Percentiles rank a stretch among this genome's conserved stretches.
phyloP scores from a whole-genome alignment of 2,797 vertebrate species.

The Pangasius djambal region DNA sequence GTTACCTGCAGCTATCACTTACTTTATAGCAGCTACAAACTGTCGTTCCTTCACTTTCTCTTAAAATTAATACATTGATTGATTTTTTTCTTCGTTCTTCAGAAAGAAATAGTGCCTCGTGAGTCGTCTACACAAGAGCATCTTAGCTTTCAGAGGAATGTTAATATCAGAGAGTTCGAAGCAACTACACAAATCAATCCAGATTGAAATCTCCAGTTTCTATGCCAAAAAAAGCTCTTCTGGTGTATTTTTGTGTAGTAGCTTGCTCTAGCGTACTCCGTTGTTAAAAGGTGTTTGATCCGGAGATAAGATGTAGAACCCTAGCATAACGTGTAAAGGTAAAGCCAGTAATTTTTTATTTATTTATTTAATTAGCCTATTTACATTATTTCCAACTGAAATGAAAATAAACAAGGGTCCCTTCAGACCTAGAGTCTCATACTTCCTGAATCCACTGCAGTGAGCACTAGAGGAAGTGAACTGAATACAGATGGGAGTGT shows the following conservation, averaged over 20 bases:
- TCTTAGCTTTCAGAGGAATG: background rate
- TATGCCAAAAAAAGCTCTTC: no score
- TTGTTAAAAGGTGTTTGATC: background rate
- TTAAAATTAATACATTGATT: no score
- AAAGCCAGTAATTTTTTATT: background rate
- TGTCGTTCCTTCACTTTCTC: no score
- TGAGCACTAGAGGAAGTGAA: background rate
- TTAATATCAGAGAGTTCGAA: no score
- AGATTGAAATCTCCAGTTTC: background rate
- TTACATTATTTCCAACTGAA: background rate
- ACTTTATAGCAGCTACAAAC: no score
- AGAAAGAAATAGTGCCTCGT: background rate
- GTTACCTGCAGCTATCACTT: no score
- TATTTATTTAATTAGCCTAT: background rate
- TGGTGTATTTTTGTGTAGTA: background rate
- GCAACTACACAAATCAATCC: no score
- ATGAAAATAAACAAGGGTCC: background rate
- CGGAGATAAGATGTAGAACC: background rate
- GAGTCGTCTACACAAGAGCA: background rate
- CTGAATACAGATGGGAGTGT: constrained; percentile 28
- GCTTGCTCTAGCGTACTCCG: background rate
- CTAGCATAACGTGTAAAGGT: no score
- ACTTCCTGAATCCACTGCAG: constrained; percentile 7
- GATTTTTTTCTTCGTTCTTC: background rate
- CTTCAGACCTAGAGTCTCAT: background rate